These are phyloP conservation scores for Leucoma salicis DNA, from an alignment of 2,888 invertebrate genomes.

Conservation along the genomic window DNA sequence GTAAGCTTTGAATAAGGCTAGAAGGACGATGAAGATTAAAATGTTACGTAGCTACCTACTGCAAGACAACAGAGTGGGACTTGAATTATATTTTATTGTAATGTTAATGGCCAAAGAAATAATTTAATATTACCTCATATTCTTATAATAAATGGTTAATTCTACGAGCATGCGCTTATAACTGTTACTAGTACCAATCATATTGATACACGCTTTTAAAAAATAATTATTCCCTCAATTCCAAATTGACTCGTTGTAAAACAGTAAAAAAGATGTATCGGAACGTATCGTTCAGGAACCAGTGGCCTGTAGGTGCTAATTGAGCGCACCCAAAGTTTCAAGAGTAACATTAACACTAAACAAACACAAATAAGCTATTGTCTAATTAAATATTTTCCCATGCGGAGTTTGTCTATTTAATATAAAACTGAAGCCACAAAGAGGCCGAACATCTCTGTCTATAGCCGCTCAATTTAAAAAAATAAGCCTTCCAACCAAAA, in stretches of 20 bases:
- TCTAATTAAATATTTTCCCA: constrained; percentile 82
- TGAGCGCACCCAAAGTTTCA: constrained; percentile 61
- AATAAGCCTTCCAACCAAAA: constrained; percentile 42
- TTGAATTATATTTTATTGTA: too few relatives aligned
- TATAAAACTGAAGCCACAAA: constrained; percentile 56
- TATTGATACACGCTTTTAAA: constrained; percentile 19
- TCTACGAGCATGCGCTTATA: background rate
- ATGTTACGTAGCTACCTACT: too few relatives aligned
- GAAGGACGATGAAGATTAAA: too few relatives aligned
- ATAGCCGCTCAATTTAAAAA: constrained; percentile 52
- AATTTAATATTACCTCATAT: too few relatives aligned
- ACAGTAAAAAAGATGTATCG: constrained; percentile 42
- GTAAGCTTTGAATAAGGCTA: too few relatives aligned
- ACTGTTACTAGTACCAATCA: constrained; percentile 3
- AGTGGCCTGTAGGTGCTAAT: constrained; percentile 72
- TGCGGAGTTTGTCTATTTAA: constrained; percentile 56
- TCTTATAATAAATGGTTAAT: background rate
- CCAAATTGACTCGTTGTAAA: constrained; percentile 72
- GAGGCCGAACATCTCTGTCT: constrained; percentile 52
- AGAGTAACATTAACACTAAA: constrained; percentile 78
- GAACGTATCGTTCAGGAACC: constrained; percentile 48
- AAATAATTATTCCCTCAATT: constrained; percentile 45
- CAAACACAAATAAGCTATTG: constrained; percentile 81
- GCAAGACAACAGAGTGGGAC: too few relatives aligned
- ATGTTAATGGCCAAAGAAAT: too few relatives aligned